Evolutionary conservation across 2,113 vertebrate species (phyloP), one percentile per base, ranked within the genome.

Genomic region (Salminus brasiliensis): DNA sequence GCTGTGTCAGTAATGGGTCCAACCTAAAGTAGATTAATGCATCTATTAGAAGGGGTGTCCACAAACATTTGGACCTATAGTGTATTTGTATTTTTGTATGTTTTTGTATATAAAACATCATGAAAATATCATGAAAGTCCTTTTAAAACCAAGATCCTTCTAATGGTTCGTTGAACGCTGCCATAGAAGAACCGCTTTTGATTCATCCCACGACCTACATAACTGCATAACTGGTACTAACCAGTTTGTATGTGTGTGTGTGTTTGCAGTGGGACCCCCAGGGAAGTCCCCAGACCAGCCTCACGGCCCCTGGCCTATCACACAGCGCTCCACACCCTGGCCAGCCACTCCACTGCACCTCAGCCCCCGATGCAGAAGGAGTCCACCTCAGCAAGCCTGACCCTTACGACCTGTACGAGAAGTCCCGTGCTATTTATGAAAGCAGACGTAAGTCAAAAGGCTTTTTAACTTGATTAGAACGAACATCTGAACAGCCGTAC

Each of bases 371-470:
- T 88, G 91, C 95, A 63, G 97, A 99, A 87, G 96, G 95, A 89
- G 96, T 97, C 85, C 96, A 99, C 88, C 95, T 97, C 36, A 94
- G 96, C 90, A 99, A 98, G 91, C 98, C 97, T 11, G 97, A 99
- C 88, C 97, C 98, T 1, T 99, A 99, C 7, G 97, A 98, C 92
- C 96, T 99, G 85, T 99, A 99, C 81, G 97, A 99, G 91, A 99
- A 99, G 90, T 99, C 98, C 18, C 95, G 98, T 88, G 97, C 97
- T 78, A 95, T 99, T 91, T 99, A 99, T 85, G 98, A 99, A 95
- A 99, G 97, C 94, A 95, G 97, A 90, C 96, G 98, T 97, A 94
- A 96, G 96, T 96, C 92, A 88, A 85, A 90, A 83, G 74, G 74
- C 83, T 82, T 59, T 43, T 43, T 10, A 43, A 10, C 9, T 39